Conservation (phyloP, 2,888 invertebrate genomes). For the Tromatobia lineatoria region DNA sequence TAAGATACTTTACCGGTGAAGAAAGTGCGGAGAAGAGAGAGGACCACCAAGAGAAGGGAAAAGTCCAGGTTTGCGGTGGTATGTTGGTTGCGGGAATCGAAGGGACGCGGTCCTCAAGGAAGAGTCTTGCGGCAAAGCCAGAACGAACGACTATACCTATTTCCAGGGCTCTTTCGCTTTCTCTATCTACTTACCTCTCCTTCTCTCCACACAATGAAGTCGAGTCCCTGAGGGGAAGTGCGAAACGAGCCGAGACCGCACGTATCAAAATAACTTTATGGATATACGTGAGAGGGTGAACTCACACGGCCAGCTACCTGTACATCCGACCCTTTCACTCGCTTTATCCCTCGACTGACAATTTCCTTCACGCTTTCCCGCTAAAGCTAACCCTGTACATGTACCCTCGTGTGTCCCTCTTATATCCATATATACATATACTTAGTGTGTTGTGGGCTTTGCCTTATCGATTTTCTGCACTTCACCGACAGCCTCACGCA, state of each 20-base stretch:
- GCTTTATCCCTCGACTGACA: conserved; percentile 50
- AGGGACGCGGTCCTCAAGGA: conserved; percentile 41
- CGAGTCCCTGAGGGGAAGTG: conserved; percentile 50
- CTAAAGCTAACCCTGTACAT: conserved; percentile 25
- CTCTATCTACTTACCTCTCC: not conserved
- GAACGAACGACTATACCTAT: conserved; percentile 16
- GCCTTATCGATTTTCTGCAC: conserved; percentile 8
- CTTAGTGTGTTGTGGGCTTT: conserved; percentile 9
- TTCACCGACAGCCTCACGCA: not conserved
- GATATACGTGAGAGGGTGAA: conserved; percentile 46
- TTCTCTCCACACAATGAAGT: conserved; percentile 38
- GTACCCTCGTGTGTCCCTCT: not conserved
- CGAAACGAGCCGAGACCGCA: conserved; percentile 58
- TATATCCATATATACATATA: not conserved
- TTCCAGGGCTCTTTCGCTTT: conserved; percentile 25
- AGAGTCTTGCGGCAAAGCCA: conserved; percentile 39
- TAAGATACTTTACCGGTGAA: conserved; percentile 46
- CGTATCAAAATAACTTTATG: conserved; percentile 65
- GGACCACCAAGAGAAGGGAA: not conserved
- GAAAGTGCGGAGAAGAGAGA: conserved; percentile 24
- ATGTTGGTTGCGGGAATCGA: conserved; percentile 45
- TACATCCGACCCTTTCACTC: conserved; percentile 55
- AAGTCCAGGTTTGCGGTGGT: not conserved
- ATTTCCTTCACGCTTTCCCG: conserved; percentile 39
- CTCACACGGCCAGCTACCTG: conserved; percentile 31